Conservation (phyloP, 2,888 invertebrate genomes). For the Coremacera marginata region DNA sequence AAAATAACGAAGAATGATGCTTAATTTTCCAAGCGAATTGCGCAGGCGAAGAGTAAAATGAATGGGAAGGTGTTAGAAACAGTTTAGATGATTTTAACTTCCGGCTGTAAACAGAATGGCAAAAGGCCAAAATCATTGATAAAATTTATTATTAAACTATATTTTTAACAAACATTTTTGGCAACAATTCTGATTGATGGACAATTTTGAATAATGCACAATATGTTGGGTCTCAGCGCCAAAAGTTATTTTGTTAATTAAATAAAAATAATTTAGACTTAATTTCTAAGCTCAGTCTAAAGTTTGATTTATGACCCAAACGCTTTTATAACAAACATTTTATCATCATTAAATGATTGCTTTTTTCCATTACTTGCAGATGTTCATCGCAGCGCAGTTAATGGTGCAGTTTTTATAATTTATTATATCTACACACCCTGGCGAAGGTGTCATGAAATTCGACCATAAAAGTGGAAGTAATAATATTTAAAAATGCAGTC, state of each 20-base stretch:
- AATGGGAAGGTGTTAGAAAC: neutral
- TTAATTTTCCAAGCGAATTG: neutral
- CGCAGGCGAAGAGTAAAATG: neutral
- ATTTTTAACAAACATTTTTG: too few relatives aligned
- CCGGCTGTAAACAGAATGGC: neutral
- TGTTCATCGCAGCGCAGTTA: neutral
- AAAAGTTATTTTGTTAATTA: too few relatives aligned
- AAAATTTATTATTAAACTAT: neutral
- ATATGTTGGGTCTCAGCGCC: too few relatives aligned
- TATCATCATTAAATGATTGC: neutral
- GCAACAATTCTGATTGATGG: too few relatives aligned
- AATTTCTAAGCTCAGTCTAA: too few relatives aligned
- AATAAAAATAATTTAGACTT: too few relatives aligned
- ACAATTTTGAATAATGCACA: too few relatives aligned
- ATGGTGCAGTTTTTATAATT: neutral
- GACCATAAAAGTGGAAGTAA: neutral
- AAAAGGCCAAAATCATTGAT: slow-evolving; percentile 1
- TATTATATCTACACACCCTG: neutral
- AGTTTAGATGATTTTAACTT: neutral
- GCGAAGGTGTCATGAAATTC: neutral
- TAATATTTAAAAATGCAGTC: neutral
- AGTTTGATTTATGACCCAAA: too few relatives aligned
- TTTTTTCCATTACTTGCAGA: neutral
- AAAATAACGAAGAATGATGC: slow-evolving; percentile 3
- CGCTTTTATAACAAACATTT: too few relatives aligned